These are phyloP conservation scores for Aldabrachelys gigantea DNA, from an alignment of 2,113 vertebrate species.

Conservation along the genomic window DNA sequence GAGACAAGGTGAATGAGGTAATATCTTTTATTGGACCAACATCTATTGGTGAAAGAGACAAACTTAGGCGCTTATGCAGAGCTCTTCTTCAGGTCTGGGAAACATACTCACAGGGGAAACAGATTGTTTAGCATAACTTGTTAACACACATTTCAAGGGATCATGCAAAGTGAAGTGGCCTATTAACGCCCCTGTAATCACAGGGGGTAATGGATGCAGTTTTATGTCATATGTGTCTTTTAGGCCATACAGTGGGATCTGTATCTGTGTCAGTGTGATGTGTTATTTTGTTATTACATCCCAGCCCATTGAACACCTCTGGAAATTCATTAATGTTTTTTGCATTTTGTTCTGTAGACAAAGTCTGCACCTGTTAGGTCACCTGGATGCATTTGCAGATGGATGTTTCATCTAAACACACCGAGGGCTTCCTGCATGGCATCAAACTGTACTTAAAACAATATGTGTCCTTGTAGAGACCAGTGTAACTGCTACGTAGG, in stretches of 20 bases:
- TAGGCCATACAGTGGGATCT: neutral
- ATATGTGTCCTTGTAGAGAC: neutral
- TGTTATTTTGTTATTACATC: accelerated
- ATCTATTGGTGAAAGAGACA: neutral
- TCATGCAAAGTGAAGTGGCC: neutral
- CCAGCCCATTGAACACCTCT: neutral
- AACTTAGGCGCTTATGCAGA: neutral
- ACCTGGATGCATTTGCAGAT: neutral
- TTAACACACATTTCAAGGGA: neutral
- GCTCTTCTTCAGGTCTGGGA: neutral
- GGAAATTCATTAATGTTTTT: neutral
- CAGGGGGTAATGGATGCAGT: neutral
- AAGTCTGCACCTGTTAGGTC: neutral
- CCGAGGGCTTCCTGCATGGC: neutral
- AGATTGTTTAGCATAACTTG: neutral
- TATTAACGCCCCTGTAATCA: neutral
- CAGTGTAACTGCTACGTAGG: neutral
- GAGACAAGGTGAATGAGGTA: neutral
- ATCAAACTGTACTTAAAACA: neutral
- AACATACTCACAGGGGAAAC: neutral
- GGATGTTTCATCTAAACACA: neutral
- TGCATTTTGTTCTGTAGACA: neutral
- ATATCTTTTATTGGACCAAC: neutral
- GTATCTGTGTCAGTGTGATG: neutral
- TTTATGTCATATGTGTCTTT: neutral